phyloP scores from a whole-genome alignment of 1,140 invertebrate species.

The Monochamus saltuarius region DNA sequence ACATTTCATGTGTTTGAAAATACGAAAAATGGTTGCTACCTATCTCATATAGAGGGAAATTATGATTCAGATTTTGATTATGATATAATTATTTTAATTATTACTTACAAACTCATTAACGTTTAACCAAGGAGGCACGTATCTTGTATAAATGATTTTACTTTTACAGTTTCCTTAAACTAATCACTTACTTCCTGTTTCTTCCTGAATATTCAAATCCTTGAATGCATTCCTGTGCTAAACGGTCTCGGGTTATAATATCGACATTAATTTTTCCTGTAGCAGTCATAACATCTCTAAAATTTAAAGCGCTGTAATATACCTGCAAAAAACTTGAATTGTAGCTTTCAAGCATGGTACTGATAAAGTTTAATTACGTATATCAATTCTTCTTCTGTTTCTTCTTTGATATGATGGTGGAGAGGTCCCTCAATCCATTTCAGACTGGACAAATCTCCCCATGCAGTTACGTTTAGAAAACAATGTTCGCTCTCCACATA shows the following conservation, averaged over 20 bases:
- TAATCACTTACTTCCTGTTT: constrained; percentile 34
- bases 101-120: background rate
- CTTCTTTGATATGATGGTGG: constrained; percentile 45
- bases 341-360: no score
- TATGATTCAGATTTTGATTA: no score
- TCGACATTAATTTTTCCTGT: constrained; percentile 72
- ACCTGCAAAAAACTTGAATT: background rate
- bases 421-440: constrained; percentile 75
- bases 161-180: no score
- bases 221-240: constrained; percentile 64
- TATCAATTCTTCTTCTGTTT: constrained; percentile 51
- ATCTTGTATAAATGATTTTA: no score
- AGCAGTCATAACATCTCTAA: constrained; percentile 77
- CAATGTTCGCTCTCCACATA: constrained; percentile 62
- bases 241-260: constrained; percentile 56
- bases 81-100: no score
- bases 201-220: constrained; percentile 73
- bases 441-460: constrained; percentile 83
- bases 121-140: no score
- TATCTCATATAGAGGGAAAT: no score
- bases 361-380: constrained; percentile 45
- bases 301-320: constrained; percentile 69
- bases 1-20: no score
- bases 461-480: constrained; percentile 73
- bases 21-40: no score